Evolutionary conservation across 2,888 invertebrate genomes (phyloP), one percentile per base, ranked within the genome.

Genomic region (Aporophyla lueneburgensis): DNA sequence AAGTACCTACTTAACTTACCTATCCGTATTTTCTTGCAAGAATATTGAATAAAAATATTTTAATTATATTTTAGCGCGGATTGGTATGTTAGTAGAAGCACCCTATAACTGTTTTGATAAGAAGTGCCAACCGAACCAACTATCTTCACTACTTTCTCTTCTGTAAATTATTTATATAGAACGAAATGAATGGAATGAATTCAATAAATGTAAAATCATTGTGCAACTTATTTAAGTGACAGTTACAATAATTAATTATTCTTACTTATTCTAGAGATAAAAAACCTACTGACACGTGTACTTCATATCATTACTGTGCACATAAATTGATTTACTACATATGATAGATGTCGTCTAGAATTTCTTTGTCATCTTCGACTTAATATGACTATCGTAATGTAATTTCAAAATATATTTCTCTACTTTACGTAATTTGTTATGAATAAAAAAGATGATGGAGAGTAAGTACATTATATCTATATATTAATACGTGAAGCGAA

Each of bases 261-360:
- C n/a, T n/a, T n/a, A n/a, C n/a, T n/a, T n/a, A n/a, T n/a, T n/a
- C n/a, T n/a, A n/a, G n/a, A n/a, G n/a, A n/a, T 40, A 76, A 73
- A 74, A 63, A 70, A 53, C 56, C 53, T 72, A 71, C 51, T 16
- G 43, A 51, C 62, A 67, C 56, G 51, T 77, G 62, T 24, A 68
- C 62, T 54, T 58, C 51, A 70, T 58, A 59, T 53, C 70, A 56
- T 27, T 63, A 54, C 73, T 54, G 67, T 56, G 43, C 66, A 73
- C 61, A 76, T 76, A 74, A 78, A 84, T 75, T 80, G 66, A 80
- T 84, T 78, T 76, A 80, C 74, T 73, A 75, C 53, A 71, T 79
- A 73, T 74, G 62, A 76, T 75, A 70, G 53, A 75, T 76, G 51
- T 81, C 56, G 54, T 85, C 73, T 73, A 75, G 61, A 76, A 74